Conservation (phyloP, 2,888 invertebrate species). For the Drosophila paramelanica region DNA sequence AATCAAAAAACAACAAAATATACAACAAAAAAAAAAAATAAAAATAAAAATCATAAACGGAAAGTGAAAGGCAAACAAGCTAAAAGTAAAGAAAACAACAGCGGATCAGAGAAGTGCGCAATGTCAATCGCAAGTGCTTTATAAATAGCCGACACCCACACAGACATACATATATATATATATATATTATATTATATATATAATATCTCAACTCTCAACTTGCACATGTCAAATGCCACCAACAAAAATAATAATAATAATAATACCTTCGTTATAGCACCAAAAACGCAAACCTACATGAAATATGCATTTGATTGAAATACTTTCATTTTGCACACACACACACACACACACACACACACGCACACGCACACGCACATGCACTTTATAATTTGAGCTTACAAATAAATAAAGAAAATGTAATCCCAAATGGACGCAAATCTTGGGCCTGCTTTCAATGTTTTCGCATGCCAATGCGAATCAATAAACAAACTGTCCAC, state of each 20-base stretch:
- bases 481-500: slow-evolving; percentile 38
- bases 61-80: slow-evolving; percentile 52
- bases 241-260: background rate
- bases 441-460: slow-evolving; percentile 16
- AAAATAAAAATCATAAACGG: slow-evolving; percentile 27
- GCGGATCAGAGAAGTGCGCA: slow-evolving; percentile 41
- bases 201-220: slow-evolving; percentile 17
- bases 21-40: slow-evolving; percentile 11
- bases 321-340: slow-evolving; percentile 37
- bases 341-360: slow-evolving; percentile 1
- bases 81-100: slow-evolving; percentile 11
- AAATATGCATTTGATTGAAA: slow-evolving; percentile 29
- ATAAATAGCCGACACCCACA: slow-evolving; percentile 52
- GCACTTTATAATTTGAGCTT: too few relatives aligned
- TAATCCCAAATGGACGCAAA: slow-evolving; percentile 1
- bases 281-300: slow-evolving; percentile 16
- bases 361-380: too few relatives aligned
- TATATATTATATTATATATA: background rate
- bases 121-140: slow-evolving; percentile 59
- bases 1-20: slow-evolving; percentile 1
- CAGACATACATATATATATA: background rate
- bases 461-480: slow-evolving; percentile 47
- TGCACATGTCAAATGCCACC: slow-evolving; percentile 33
- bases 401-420: background rate
- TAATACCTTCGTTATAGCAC: background rate